Base-by-base conservation (phyloP, 2,797 vertebrate genomes). In the Sitta carolinensis region DNA sequence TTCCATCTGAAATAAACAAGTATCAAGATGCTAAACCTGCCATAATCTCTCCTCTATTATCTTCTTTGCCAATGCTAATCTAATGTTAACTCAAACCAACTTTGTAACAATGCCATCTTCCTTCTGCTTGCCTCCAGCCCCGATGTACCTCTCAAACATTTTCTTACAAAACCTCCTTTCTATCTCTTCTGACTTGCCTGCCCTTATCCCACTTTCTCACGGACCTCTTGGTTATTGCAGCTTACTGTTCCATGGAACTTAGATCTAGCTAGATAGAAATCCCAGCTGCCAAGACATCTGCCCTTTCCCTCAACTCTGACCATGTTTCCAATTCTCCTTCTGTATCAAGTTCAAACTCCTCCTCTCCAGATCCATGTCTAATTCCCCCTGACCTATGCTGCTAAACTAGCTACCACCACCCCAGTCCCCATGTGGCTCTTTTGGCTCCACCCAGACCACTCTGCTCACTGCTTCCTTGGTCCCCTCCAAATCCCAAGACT, bases 341-440 rank as follows among this genome's bases (percentile, higher is more conserved):
- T 32, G 61, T 69, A 89, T 57, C 76, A 93, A 78, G 57, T 87
- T 96, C 72, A 87, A 92, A 92, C 80, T 62, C 43, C 77, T 87
- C 69, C 89, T 55, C 69, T 78, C 38, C 63, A 63, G 40, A 91
- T 27, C 22, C 21, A 1, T 5, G 14, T 34, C 48, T 42, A 89
- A 83, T 32, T 73, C 50, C 34, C 91, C 69, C 54, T 52, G 64
- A 73, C 27, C 72, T 64, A 26, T 1, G 6, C 52, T 79, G 64
- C 74, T 61, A 81, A 73, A 82, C n/a, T 57, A 82, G 13, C 30
- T 7, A 64, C 30, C 18, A 76, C 6, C 38, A 74, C 13, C 15
- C 47, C 40, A 42, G 48, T 45, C 22, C 47, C 66, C 55, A 59
- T 30, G n/a, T 8, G 69, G 86, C 55, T 76, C 59, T 55, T 87